phyloP scores from a whole-genome alignment of 2,113 vertebrate genomes.

The Xiphorhynchus elegans region DNA sequence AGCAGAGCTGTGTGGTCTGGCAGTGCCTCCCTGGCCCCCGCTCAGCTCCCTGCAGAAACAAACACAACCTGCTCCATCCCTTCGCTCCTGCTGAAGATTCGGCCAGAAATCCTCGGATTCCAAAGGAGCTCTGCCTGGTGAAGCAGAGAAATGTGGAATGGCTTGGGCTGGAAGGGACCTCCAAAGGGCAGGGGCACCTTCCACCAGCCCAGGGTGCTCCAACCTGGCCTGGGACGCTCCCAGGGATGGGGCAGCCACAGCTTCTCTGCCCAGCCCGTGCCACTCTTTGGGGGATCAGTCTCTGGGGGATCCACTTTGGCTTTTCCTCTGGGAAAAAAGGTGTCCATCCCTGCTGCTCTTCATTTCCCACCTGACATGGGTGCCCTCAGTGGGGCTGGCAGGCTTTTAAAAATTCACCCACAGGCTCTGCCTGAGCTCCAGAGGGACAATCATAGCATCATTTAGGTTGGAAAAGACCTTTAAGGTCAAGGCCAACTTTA shows the following conservation, averaged over 20 bases:
- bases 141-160: not conserved
- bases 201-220: not conserved
- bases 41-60: slow-evolving; percentile 6
- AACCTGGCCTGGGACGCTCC: not conserved
- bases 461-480: too few species aligned
- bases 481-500: too few species aligned
- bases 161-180: not conserved
- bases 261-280: not conserved
- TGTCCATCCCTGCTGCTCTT: not conserved
- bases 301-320: too few species aligned
- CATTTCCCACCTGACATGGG: not conserved
- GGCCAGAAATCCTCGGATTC: not conserved
- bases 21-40: not conserved
- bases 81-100: not conserved
- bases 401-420: not conserved
- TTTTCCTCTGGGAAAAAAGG: not conserved
- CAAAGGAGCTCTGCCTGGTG: not conserved
- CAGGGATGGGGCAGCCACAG: not conserved
- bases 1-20: slow-evolving; percentile 51
- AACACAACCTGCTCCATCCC: not conserved
- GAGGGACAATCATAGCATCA: too few species aligned
- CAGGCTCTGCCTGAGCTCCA: too few species aligned
- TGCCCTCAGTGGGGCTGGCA: not conserved
- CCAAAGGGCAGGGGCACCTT: not conserved
- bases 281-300: not conserved